Base-by-base conservation (phyloP, 2,888 invertebrate species). In the Sisyra terminalis region DNA sequence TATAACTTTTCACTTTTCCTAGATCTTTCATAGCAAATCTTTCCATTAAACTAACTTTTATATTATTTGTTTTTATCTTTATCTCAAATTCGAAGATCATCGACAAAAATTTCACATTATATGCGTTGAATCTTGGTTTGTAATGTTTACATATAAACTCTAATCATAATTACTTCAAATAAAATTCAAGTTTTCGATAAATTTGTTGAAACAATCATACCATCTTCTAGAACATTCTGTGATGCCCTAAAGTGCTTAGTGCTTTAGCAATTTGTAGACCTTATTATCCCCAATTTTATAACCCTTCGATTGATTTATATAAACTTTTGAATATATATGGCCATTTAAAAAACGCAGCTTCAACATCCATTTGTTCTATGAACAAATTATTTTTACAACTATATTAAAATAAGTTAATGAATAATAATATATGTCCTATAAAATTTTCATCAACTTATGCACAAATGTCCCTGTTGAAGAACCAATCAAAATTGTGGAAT, bases 171-270 rank as follows among this genome's bases (percentile, higher is more conserved):
- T 30, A 38, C 39, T 44, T 18, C 44, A 34, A 15, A n/a, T 4
- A 39, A 47, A 47, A 9, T 43, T 45, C 44, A 50, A 37, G 10
- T 44, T 30, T 15, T 7, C 31, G 11, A 52, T 17, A 44, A 40
- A 50, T n/a, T 46, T 36, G 41, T 48, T 35, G 16, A 51, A 48
- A 43, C 46, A 48, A 31, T 51, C 47, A 30, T 51, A 51, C 49
- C 49, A 50, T 6, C 36, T 29, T 32, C 50, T 44, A 10, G 51
- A 48, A 16, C 46, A 49, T 47, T 51, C 48, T 32, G n/a, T n/a
- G n/a, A n/a, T n/a, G n/a, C n/a, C n/a, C n/a, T n/a, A n/a, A n/a
- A n/a, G n/a, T n/a, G n/a, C n/a, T n/a, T n/a, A n/a, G n/a, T n/a
- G n/a, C n/a, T n/a, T n/a, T n/a, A n/a, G n/a, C n/a, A n/a, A n/a